Conservation (phyloP, 2,888 invertebrate genomes). For the Andrena marginata region DNA sequence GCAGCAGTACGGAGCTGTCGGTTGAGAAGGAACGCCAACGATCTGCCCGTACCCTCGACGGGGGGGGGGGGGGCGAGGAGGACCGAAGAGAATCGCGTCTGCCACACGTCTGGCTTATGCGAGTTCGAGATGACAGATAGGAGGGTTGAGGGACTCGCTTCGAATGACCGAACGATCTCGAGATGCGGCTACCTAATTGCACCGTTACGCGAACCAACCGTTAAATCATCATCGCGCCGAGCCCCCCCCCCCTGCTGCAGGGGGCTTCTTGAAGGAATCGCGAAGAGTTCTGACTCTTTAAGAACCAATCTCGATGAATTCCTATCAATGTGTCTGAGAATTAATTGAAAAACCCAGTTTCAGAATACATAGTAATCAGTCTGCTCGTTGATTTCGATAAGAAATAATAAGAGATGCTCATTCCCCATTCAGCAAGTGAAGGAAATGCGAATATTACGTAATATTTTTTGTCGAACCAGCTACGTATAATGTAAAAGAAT, state of each 20-base stretch:
- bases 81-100: constrained; percentile 66
- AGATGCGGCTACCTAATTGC: constrained; percentile 58
- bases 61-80: constrained; percentile 19
- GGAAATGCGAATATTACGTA: too few species aligned
- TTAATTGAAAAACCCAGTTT: too few species aligned
- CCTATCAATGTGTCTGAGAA: not conserved
- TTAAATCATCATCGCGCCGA: constrained; percentile 58
- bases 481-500: too few species aligned
- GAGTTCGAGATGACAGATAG: constrained; percentile 62
- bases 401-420: too few species aligned
- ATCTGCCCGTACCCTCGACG: constrained; percentile 18
- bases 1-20: not conserved
- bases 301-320: not conserved
- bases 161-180: constrained; percentile 43
- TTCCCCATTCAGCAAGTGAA: too few species aligned
- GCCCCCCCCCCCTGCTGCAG: not conserved
- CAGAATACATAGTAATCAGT: too few species aligned
- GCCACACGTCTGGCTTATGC: constrained; percentile 62
- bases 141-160: constrained; percentile 39
- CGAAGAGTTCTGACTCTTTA: not conserved
- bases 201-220: constrained; percentile 54
- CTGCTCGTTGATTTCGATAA: too few species aligned
- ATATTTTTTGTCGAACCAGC: too few species aligned
- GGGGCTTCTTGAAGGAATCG: not conserved
- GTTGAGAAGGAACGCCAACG: not conserved